Percentiles rank a stretch among this genome's conserved stretches.
phyloP scores from a whole-genome alignment of 2,797 vertebrate species.

The Leptoclinus maculatus region DNA sequence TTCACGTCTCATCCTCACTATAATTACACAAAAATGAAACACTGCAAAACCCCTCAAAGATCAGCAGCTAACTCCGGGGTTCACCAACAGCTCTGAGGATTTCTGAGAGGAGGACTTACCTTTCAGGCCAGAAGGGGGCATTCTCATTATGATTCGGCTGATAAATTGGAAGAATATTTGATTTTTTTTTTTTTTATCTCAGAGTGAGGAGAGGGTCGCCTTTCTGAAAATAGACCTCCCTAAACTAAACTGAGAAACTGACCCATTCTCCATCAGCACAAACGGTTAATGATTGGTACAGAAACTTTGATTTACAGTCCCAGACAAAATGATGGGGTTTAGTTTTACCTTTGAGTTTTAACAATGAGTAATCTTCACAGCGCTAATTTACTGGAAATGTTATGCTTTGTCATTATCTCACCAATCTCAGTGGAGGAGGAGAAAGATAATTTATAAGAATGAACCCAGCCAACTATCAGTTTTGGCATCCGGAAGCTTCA shows the following conservation, averaged over 20 bases:
- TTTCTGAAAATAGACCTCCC: neutral
- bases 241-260: neutral
- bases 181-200: constrained; percentile 6
- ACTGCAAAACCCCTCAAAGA: constrained; percentile 61
- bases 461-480: constrained; percentile 13
- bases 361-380: constrained; percentile 24
- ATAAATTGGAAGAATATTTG: constrained; percentile 25
- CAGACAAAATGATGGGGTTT: constrained; percentile 10
- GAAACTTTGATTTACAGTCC: neutral
- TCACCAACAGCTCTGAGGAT: constrained; percentile 47
- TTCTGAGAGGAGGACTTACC: constrained; percentile 24
- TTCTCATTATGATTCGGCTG: constrained; percentile 38
- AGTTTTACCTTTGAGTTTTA: constrained; percentile 34
- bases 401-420: constrained; percentile 29
- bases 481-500: constrained; percentile 15
- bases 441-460: constrained; percentile 9
- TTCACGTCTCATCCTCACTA: constrained; percentile 76
- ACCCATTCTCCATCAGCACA: constrained; percentile 11
- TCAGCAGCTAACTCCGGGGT: constrained; percentile 66
- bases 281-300: neutral
- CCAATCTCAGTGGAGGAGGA: neutral
- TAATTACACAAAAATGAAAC: constrained; percentile 78
- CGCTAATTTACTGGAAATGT: constrained; percentile 9
- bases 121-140: constrained; percentile 34
- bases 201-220: neutral